A percentile compares a stretch with the other conserved stretches of the same genome.
phyloP scores from a whole-genome alignment of 2,797 vertebrate genomes.

The Pogonophryne albipinna region DNA sequence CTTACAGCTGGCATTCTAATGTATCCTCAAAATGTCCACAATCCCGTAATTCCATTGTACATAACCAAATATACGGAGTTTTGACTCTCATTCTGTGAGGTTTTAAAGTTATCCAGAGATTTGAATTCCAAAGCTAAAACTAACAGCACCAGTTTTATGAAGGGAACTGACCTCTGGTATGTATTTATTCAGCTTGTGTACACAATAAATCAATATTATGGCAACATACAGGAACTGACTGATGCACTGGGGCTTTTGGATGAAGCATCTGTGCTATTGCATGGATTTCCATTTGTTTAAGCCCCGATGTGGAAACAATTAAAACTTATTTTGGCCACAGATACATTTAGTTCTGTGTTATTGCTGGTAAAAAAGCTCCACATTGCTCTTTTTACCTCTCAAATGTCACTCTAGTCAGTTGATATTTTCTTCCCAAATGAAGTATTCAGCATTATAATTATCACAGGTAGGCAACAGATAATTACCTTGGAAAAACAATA shows the following conservation, averaged over 20 bases:
- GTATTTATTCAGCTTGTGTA: constrained; percentile 66
- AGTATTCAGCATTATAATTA: constrained; percentile 6
- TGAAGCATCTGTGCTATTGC: constrained; percentile 18
- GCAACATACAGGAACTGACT: constrained; percentile 34
- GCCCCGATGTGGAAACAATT: constrained; percentile 14
- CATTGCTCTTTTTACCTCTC: neutral
- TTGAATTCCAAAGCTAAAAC: constrained; percentile 51
- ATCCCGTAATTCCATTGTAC: neutral
- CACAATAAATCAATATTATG: constrained; percentile 53
- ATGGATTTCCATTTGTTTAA: neutral
- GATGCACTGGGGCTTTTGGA: constrained; percentile 26
- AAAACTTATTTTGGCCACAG: neutral
- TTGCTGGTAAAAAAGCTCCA: neutral
- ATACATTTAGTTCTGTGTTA: constrained; percentile 5
- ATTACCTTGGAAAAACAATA: no score
- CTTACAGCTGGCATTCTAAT: neutral
- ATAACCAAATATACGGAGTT: constrained; percentile 25
- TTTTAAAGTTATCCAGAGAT: constrained; percentile 22
- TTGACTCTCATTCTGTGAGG: constrained; percentile 22
- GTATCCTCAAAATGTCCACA: neutral
- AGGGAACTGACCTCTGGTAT: constrained; percentile 44
- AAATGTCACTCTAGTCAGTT: constrained; percentile 8
- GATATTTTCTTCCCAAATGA: neutral
- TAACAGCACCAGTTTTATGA: constrained; percentile 42
- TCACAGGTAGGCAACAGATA: neutral